A percentile compares a stretch with the other conserved stretches of the same genome.
phyloP scores from a whole-genome alignment of 2,113 vertebrate species.

The Passer montanus region DNA sequence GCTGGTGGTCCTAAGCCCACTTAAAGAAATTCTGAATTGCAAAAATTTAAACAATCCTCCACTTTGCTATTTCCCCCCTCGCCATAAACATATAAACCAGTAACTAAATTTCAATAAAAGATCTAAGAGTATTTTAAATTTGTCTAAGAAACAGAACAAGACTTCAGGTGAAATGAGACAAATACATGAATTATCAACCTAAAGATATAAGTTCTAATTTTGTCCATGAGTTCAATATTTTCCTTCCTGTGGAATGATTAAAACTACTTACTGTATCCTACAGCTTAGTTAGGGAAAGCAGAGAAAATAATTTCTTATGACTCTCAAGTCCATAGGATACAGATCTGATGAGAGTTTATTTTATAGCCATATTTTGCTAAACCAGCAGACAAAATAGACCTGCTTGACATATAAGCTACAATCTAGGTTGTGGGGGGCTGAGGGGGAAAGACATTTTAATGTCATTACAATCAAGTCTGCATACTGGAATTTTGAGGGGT shows the following conservation, averaged over 20 bases:
- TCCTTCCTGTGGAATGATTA: not conserved
- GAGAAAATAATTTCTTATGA: not conserved
- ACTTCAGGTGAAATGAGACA: not conserved
- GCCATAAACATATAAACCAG: not conserved
- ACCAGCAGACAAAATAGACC: not conserved
- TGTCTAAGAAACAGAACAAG: not conserved
- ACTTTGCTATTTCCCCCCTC: not conserved
- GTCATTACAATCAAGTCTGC: not conserved
- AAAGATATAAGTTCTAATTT: not conserved
- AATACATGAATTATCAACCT: not conserved
- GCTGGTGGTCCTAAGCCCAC: accelerated
- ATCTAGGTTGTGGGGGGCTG: accelerated
- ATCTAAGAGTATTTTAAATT: not conserved
- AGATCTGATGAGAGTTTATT: not conserved
- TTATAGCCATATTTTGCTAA: not conserved
- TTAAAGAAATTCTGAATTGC: not conserved
- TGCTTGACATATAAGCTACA: not conserved
- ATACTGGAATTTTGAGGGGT: not conserved
- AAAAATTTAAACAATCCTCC: not conserved
- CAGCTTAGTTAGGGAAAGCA: not conserved
- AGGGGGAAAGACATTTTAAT: not conserved
- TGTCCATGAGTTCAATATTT: not conserved
- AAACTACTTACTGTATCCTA: not conserved
- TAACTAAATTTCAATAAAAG: not conserved
- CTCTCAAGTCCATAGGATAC: accelerated